A percentile compares a stretch with the other conserved stretches of the same genome.
Conservation (phyloP, 2,113 vertebrate species). For the Prunella himalayana region DNA sequence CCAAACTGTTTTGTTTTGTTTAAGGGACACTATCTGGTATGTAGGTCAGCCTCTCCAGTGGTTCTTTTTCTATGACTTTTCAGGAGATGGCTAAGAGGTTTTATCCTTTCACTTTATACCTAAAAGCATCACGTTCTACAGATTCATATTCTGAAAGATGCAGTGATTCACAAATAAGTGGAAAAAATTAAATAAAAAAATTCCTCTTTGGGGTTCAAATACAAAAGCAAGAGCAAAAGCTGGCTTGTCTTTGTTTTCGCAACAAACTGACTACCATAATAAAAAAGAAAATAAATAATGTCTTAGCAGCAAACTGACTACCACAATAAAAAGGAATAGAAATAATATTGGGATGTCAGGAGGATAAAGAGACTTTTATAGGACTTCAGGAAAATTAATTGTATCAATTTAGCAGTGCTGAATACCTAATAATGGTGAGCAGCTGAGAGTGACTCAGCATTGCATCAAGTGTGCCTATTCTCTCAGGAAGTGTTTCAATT, state of each 20-base stretch:
- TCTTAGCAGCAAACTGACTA: constrained; percentile 7
- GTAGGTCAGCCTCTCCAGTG: background rate
- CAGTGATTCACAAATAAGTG: constrained; percentile 18
- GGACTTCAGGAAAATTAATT: constrained; percentile 64
- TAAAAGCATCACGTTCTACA: background rate
- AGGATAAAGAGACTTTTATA: constrained; percentile 40
- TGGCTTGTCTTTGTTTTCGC: constrained; percentile 22
- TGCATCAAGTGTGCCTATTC: constrained; percentile 44
- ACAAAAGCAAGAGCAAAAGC: background rate
- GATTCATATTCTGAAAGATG: background rate
- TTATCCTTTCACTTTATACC: background rate
- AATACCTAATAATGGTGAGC: constrained; percentile 63
- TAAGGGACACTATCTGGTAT: background rate
- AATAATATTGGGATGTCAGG: background rate
- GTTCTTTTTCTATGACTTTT: background rate
- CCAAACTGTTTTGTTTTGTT: background rate
- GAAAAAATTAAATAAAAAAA: background rate
- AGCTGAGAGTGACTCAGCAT: constrained; percentile 70
- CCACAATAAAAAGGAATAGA: constrained; percentile 7
- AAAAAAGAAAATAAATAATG: constrained; percentile 12
- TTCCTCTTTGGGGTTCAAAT: background rate
- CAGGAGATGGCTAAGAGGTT: background rate
- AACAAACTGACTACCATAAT: background rate
- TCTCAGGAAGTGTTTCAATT: constrained; percentile 60
- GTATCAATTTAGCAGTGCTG: constrained; percentile 54